Evolutionary conservation across 2,888 invertebrate genomes (phyloP), one percentile per base, ranked within the genome.

Genomic region (Phrixothrix hirtus): DNA sequence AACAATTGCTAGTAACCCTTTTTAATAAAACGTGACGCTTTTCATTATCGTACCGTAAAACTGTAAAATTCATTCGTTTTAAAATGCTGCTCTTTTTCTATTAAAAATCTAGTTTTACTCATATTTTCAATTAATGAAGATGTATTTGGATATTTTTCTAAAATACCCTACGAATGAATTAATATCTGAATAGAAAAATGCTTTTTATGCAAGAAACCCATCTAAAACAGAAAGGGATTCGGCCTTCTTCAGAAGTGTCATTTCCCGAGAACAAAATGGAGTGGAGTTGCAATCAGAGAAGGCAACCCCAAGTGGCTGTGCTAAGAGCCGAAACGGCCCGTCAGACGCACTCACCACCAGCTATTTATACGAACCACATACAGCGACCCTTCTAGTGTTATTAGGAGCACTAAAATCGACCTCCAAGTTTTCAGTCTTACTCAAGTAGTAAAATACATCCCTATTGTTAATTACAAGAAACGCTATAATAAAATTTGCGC

Each of bases 1-100:
- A 69, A 67, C 69, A 67, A 71, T 71, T 69, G 69, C 68, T 67
- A 63, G 66, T 66, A 63, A 63, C 64, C 64, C 66, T 62, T 64
- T 58, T 61, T 59, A 60, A 60, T 62, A 61, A 59, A 61, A 62
- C 55, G 45, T 46, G 48, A 59, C 58, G 61, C 60, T 57, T 58
- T 59, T 56, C 58, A 56, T 59, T 52, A 46, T 39, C 46, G 37
- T 13, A 57, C 50, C 51, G 34, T 44, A 51, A 51, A 59, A 60
- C 46, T 55, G 39, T 51, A 37, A 48, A 61, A 63, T 63, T 55
- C 58, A 63, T 61, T 63, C 59, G 59, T 53, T 52, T 38, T 26
- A 2, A n/a, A n/a, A n/a, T n/a, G n/a, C n/a, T n/a, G n/a, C n/a
- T n/a, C n/a, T n/a, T n/a, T n/a, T n/a, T n/a, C n/a, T n/a, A n/a